A percentile compares a stretch with the other conserved stretches of the same genome.
Evolutionary conservation across 2,797 vertebrate genomes (phyloP).

Genomic region (Falco novaeseelandiae): DNA sequence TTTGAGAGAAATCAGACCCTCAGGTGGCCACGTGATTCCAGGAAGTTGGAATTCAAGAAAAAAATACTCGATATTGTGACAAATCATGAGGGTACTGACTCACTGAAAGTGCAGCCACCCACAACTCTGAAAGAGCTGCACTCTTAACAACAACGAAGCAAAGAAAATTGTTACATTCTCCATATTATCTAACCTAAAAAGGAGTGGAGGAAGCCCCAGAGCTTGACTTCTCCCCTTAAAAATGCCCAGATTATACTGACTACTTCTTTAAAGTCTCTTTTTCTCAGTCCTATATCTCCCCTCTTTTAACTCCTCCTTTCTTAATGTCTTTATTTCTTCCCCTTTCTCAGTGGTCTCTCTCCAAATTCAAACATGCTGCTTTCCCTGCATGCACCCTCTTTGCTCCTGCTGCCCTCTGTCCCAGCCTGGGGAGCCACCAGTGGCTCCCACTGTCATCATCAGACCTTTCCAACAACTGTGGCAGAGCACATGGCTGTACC

Average conservation of each 20-base stretch:
- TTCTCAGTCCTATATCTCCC: not conserved
- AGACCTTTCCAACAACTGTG: not conserved
- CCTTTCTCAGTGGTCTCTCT: not conserved
- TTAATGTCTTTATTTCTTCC: not conserved
- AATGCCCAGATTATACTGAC: not conserved
- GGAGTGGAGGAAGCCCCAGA: not conserved
- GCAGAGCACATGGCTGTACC: not conserved
- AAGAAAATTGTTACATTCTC: not conserved
- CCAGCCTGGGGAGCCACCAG: not conserved
- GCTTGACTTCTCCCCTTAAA: not conserved
- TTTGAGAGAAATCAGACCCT: not conserved
- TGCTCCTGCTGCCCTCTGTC: accelerated
- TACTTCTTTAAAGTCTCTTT: not conserved
- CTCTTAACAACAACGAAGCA: not conserved
- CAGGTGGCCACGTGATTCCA: not conserved
- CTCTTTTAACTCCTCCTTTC: not conserved
- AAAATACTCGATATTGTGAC: not conserved
- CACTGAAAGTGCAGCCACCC: not conserved
- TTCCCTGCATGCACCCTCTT: not conserved
- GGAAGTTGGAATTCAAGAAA: not conserved
- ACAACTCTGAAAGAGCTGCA: not conserved
- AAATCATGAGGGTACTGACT: not conserved
- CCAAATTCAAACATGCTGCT: not conserved
- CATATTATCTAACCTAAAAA: not conserved
- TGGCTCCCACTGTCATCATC: accelerated